Conservation (phyloP, 2,888 invertebrate genomes). For the Dasypogon diadema region DNA sequence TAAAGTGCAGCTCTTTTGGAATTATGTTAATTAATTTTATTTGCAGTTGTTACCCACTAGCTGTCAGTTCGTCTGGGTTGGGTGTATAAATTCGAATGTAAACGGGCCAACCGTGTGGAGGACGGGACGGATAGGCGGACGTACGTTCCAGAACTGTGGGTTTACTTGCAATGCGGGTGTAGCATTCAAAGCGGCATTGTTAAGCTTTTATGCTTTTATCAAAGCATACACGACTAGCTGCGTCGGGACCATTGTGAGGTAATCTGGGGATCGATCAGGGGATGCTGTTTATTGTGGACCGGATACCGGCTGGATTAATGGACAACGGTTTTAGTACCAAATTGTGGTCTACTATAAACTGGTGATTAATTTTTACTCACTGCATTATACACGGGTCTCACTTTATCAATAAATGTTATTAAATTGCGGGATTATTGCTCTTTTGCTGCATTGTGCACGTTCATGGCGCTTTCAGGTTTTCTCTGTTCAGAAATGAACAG, state of each 20-base stretch:
- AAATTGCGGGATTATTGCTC: constrained; percentile 26
- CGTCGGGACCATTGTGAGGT: not conserved
- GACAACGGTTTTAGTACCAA: constrained; percentile 49
- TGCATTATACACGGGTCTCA: constrained; percentile 16
- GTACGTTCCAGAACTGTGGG: not conserved
- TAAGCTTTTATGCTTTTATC: constrained; percentile 9
- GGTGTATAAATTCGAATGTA: no score
- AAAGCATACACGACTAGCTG: not conserved
- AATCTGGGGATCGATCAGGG: constrained; percentile 49
- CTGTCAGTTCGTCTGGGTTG: not conserved
- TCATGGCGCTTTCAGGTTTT: not conserved
- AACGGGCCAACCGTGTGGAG: no score
- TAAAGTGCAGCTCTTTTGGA: constrained; percentile 47
- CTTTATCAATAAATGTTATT: constrained; percentile 33
- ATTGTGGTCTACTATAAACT: constrained; percentile 46
- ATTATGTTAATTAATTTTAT: constrained; percentile 50
- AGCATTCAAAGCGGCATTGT: not conserved
- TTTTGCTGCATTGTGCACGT: not conserved
- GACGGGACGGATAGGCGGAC: no score
- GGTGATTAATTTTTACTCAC: constrained; percentile 47
- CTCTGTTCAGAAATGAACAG: not conserved
- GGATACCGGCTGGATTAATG: constrained; percentile 35
- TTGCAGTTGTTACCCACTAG: constrained; percentile 45
- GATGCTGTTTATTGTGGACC: constrained; percentile 21
- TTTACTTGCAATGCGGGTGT: not conserved